A percentile compares a stretch with the other conserved stretches of the same genome.
Evolutionary conservation across 2,113 vertebrate species (phyloP).

Genomic region (Taxidea taxus): DNA sequence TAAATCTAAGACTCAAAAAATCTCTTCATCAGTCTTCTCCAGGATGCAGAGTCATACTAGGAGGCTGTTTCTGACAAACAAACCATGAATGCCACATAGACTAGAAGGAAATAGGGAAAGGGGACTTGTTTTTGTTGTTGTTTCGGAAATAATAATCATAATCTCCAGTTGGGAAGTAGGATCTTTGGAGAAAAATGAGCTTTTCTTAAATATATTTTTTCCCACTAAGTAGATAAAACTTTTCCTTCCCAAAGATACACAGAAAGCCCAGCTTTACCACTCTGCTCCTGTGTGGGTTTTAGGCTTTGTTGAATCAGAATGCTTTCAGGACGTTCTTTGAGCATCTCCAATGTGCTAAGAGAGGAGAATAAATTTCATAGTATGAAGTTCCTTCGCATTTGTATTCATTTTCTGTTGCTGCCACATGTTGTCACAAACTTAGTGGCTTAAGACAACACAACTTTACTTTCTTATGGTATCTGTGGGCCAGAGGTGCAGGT

Average conservation of each 20-base stretch:
- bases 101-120: neutral
- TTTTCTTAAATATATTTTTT: neutral
- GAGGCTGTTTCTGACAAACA: neutral
- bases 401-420: neutral
- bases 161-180: neutral
- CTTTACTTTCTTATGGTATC: neutral
- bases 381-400: neutral
- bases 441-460: neutral
- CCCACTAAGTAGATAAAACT: neutral
- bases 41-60: neutral
- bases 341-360: neutral
- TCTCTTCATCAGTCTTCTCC: neutral
- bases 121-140: neutral
- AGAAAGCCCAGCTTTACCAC: neutral
- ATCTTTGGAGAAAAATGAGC: neutral
- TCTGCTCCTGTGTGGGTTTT: neutral
- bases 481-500: neutral
- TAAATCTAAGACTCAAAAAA: neutral
- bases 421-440: neutral
- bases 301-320: neutral
- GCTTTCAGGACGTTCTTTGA: neutral
- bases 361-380: neutral
- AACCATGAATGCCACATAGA: neutral
- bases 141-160: neutral
- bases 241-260: neutral